Percentiles rank a stretch among this genome's conserved stretches.
Conservation (phyloP, 2,888 invertebrate species). For the Polia nebulosa region DNA sequence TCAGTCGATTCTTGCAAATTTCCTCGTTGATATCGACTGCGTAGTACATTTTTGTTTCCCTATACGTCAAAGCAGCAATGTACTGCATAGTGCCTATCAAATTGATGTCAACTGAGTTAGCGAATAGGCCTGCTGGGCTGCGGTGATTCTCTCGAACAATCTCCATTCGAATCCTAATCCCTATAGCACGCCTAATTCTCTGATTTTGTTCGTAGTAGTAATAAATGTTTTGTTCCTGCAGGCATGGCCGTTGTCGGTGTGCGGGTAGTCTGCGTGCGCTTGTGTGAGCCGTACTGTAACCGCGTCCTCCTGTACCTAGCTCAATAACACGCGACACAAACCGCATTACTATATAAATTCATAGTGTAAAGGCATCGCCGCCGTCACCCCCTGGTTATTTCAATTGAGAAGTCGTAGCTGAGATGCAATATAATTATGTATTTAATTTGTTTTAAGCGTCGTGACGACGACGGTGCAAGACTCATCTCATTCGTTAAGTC, state of each 20-base stretch:
- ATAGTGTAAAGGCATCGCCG: constrained; percentile 68
- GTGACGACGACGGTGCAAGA: constrained; percentile 63
- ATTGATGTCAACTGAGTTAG: too few species aligned
- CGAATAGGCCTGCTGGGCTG: too few species aligned
- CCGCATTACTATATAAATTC: constrained; percentile 80
- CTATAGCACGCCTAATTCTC: too few species aligned
- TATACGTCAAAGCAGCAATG: too few species aligned
- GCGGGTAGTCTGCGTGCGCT: constrained; percentile 28
- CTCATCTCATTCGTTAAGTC: constrained; percentile 74
- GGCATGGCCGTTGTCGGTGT: constrained; percentile 50
- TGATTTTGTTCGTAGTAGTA: neutral
- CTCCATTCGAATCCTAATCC: too few species aligned
- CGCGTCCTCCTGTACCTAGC: constrained; percentile 49
- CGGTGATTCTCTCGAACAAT: too few species aligned
- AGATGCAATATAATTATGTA: constrained; percentile 66
- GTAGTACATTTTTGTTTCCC: too few species aligned
- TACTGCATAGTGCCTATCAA: too few species aligned
- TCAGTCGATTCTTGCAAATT: too few species aligned
- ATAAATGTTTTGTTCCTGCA: neutral
- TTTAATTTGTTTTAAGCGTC: constrained; percentile 59
- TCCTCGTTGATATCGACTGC: too few species aligned
- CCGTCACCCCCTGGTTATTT: constrained; percentile 52
- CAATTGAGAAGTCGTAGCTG: constrained; percentile 56
- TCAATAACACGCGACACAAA: constrained; percentile 56
- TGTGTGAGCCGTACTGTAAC: constrained; percentile 19